Conservation (phyloP, 2,113 vertebrate genomes). For the Sander vitreus region DNA sequence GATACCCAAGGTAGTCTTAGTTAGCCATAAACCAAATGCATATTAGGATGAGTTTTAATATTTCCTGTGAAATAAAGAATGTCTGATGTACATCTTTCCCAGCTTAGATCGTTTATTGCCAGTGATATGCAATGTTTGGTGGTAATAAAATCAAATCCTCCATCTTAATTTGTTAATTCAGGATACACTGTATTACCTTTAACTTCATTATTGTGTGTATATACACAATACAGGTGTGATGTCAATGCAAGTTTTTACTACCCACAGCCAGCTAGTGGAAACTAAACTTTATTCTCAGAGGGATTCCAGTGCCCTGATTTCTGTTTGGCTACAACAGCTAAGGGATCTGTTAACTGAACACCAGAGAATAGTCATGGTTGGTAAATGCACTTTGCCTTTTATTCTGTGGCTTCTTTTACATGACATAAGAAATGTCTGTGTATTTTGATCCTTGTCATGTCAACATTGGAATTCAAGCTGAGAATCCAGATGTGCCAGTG, state of each 20-base stretch:
- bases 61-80: background rate
- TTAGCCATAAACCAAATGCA: background rate
- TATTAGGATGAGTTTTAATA: background rate
- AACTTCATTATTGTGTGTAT: background rate
- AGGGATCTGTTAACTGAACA: background rate
- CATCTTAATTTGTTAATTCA: background rate
- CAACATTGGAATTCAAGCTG: background rate
- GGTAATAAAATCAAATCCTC: background rate
- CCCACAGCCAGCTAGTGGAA: conserved; percentile 9
- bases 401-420: background rate
- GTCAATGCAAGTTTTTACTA: background rate
- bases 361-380: conserved; percentile 24
- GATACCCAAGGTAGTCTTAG: background rate
- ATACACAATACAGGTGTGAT: background rate
- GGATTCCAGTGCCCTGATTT: conserved; percentile 18
- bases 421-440: background rate
- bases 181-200: background rate
- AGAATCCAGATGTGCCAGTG: background rate
- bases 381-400: conserved; percentile 6
- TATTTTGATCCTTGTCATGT: background rate
- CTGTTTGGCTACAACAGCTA: conserved; percentile 17
- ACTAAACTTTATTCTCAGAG: background rate
- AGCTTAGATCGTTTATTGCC: background rate
- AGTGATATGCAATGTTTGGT: background rate
- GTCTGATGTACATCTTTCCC: background rate